Evolutionary conservation across 1,140 invertebrate species (phyloP).

Genomic region (Drosophila funebris): DNA sequence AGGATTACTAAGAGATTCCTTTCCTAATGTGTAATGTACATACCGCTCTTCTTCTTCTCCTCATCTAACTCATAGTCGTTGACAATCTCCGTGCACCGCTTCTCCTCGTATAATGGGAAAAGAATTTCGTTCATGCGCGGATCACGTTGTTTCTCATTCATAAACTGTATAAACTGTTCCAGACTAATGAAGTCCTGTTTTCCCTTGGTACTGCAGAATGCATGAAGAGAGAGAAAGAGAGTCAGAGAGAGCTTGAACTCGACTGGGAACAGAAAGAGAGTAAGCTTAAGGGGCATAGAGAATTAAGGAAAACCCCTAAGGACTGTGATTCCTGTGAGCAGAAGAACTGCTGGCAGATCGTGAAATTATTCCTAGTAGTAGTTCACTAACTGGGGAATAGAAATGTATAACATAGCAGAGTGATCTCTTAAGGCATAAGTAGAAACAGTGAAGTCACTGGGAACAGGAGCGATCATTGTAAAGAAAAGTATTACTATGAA

Average conservation of each 20-base stretch:
- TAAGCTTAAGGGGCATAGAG: too few species aligned
- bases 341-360: too few species aligned
- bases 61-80: slow-evolving; percentile 96
- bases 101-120: slow-evolving; percentile 98
- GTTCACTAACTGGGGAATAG: too few species aligned
- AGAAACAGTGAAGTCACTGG: too few species aligned
- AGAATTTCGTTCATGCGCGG: slow-evolving; percentile 99
- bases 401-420: too few species aligned
- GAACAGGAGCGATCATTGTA: too few species aligned
- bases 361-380: too few species aligned
- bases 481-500: too few species aligned
- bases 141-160: slow-evolving; percentile 99
- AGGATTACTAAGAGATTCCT: not conserved
- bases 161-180: slow-evolving; percentile 95
- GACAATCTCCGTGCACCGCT: slow-evolving; percentile 96
- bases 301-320: too few species aligned
- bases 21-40: slow-evolving; percentile 65
- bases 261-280: not conserved
- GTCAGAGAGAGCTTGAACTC: not conserved
- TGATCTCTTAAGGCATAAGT: too few species aligned
- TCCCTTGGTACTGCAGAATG: slow-evolving; percentile 90
- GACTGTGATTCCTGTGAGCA: too few species aligned
- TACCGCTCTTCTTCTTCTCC: slow-evolving; percentile 91
- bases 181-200: slow-evolving; percentile 94
- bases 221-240: not conserved